Percentiles rank a stretch among this genome's conserved stretches.
phyloP scores from a whole-genome alignment of 2,797 vertebrate species.

The Parotocinclus haroldoi region DNA sequence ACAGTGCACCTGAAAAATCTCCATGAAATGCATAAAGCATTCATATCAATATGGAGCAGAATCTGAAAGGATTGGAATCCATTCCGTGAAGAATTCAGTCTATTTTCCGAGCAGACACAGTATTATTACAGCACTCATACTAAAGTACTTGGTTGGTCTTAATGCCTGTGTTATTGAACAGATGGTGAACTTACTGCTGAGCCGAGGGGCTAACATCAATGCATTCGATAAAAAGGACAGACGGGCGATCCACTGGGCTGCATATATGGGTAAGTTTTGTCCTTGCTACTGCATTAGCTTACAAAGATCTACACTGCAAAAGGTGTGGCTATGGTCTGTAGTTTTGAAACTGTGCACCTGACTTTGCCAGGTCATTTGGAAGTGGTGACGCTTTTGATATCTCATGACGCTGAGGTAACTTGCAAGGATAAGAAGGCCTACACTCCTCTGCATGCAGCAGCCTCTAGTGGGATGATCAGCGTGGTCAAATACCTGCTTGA shows the following conservation, averaged over 20 bases:
- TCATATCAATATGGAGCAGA: no score
- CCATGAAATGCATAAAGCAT: no score
- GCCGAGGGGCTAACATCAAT: constrained; percentile 97
- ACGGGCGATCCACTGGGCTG: constrained; percentile 97
- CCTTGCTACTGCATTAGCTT: not conserved
- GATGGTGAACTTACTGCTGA: constrained; percentile 96
- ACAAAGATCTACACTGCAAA: no score
- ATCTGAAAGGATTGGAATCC: no score
- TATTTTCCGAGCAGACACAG: no score
- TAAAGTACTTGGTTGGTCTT: no score
- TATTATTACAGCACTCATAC: no score
- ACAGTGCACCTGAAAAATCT: no score
- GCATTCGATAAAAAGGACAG: constrained; percentile 98
- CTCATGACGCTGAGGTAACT: constrained; percentile 91
- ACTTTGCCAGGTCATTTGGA: constrained; percentile 90
- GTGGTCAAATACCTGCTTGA: constrained; percentile 96
- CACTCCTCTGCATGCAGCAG: constrained; percentile 92
- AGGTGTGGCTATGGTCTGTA: no score
- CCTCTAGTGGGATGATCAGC: constrained; percentile 96
- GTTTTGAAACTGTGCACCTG: no score
- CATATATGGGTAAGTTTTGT: constrained; percentile 90
- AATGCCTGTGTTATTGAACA: no score
- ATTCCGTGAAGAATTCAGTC: no score
- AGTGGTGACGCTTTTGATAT: constrained; percentile 91
- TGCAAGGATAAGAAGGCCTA: constrained; percentile 98